A percentile compares a stretch with the other conserved stretches of the same genome.
These are phyloP conservation scores for Acanthurus lineatus DNA, from an alignment of 2,797 vertebrate genomes.

Conservation along the genomic window DNA sequence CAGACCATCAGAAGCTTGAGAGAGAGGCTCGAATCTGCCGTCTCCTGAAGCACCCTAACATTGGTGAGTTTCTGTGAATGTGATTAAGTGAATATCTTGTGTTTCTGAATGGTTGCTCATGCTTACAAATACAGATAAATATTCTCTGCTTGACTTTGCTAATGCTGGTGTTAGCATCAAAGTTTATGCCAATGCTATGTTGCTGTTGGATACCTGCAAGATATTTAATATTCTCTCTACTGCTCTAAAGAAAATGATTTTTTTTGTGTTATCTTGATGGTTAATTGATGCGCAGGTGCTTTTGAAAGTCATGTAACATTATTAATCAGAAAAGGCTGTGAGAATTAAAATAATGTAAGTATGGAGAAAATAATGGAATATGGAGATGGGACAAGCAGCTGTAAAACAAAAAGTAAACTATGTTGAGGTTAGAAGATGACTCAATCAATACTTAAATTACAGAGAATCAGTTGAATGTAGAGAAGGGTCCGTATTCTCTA, in stretches of 20 bases:
- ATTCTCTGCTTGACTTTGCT: not conserved
- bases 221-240: not conserved
- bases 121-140: not conserved
- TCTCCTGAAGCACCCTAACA: constrained; percentile 83
- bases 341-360: not conserved
- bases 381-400: too few relatives aligned
- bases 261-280: not conserved
- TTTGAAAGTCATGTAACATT: too few relatives aligned
- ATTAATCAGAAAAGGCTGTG: too few relatives aligned
- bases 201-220: not conserved
- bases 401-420: too few relatives aligned
- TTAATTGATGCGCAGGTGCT: not conserved
- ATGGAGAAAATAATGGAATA: not conserved
- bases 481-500: too few relatives aligned
- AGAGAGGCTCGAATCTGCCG: constrained; percentile 83
- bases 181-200: not conserved
- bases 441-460: too few relatives aligned
- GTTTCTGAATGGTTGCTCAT: constrained; percentile 1
- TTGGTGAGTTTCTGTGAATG: constrained; percentile 70
- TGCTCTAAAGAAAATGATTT: too few relatives aligned
- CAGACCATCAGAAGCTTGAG: constrained; percentile 84
- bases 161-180: not conserved
- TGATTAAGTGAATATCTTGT: not conserved
- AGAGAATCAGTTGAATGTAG: too few relatives aligned
- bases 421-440: too few relatives aligned